Evolutionary conservation across 2,797 vertebrate species (phyloP).

Genomic region (Coregonus ussuriensis): DNA sequence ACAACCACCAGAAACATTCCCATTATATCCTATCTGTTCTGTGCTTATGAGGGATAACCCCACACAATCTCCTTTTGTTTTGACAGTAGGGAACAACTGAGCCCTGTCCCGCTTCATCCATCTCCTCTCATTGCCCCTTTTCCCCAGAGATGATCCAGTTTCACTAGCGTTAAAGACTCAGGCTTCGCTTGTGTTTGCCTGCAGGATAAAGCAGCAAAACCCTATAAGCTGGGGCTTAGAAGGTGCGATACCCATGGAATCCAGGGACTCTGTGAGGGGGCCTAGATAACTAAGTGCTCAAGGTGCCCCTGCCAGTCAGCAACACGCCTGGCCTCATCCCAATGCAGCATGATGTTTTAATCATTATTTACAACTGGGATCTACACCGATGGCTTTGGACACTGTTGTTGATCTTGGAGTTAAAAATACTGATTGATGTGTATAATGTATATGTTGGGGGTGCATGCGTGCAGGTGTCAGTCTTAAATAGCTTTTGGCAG

Average conservation of each 20-base stretch:
- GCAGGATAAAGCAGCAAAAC: conserved; percentile 19
- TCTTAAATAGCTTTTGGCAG: neutral
- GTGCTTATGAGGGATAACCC: neutral
- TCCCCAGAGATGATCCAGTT: neutral
- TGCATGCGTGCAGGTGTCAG: neutral
- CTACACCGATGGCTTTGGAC: neutral
- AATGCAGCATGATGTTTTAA: neutral
- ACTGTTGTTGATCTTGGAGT: too few species aligned
- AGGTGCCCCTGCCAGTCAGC: conserved; percentile 2
- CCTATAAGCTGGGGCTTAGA: conserved; percentile 20
- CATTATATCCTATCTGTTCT: neutral
- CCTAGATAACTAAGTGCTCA: conserved; percentile 8
- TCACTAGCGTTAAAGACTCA: neutral
- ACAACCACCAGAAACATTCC: neutral
- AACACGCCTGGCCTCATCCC: neutral
- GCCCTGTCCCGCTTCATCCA: neutral
- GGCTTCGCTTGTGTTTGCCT: conserved; percentile 1
- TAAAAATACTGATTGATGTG: too few species aligned
- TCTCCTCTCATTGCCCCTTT: neutral
- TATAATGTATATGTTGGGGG: neutral
- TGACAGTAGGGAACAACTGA: neutral
- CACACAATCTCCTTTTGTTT: neutral
- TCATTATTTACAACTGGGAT: neutral
- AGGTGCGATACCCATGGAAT: conserved; percentile 15
- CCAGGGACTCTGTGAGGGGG: neutral